Evolutionary conservation across 2,113 vertebrate species (phyloP).

Genomic region (Marcusenius ussheri): DNA sequence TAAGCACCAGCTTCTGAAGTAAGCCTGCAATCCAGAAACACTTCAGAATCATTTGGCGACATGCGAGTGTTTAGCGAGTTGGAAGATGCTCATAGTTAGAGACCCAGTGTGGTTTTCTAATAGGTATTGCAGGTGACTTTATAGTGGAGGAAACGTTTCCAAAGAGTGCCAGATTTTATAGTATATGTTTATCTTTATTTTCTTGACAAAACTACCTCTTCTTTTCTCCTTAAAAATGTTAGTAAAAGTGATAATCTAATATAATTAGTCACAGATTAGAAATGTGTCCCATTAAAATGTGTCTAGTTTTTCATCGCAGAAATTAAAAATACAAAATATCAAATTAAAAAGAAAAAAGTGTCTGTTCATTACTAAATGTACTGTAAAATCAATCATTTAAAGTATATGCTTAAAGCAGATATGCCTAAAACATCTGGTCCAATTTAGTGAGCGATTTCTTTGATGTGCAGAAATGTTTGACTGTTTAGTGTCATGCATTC

Average conservation of each 20-base stretch:
- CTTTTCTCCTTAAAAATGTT: not conserved
- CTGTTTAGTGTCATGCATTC: not conserved
- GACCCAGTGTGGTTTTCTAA: not conserved
- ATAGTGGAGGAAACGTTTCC: not conserved
- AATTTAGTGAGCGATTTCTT: not conserved
- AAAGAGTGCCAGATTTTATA: conserved; percentile 14
- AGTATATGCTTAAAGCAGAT: not conserved
- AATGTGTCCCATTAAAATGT: not conserved
- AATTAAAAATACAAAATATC: not conserved
- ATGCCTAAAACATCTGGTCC: not conserved
- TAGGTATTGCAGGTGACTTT: not conserved
- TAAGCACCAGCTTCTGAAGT: not conserved
- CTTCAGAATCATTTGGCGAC: not conserved
- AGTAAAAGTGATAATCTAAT: not conserved
- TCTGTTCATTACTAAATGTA: not conserved
- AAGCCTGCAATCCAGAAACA: not conserved
- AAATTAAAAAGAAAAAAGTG: not conserved
- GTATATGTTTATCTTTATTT: not conserved
- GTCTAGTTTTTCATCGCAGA: not conserved
- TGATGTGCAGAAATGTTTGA: not conserved
- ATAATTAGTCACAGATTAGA: not conserved
- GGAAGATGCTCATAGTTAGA: not conserved
- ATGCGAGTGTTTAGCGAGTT: not conserved
- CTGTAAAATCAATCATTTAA: not conserved
- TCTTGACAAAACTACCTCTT: conserved; percentile 1